Percentiles rank a stretch among this genome's conserved stretches.
Conservation (phyloP, 2,888 invertebrate species). For the Schizaphis graminum region DNA sequence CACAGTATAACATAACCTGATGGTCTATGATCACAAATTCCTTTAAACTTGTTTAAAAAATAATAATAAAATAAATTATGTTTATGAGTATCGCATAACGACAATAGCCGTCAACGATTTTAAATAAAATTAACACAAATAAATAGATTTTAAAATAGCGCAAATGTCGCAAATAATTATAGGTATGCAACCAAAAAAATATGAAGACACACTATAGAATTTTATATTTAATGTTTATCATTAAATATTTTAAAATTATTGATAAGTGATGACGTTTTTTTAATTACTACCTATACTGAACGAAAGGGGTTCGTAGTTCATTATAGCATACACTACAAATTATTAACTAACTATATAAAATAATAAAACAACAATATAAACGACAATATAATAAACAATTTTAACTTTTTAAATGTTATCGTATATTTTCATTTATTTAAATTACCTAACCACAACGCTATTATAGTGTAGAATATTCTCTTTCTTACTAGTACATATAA, state of each 20-base stretch:
- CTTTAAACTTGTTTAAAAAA: not conserved
- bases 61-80: not conserved
- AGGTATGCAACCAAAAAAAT: not conserved
- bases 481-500: too few relatives aligned
- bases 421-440: not conserved
- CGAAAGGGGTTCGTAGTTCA: not conserved
- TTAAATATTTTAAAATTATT: not conserved
- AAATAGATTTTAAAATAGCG: not conserved
- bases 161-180: not conserved
- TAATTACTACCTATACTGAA: not conserved
- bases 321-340: not conserved
- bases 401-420: not conserved
- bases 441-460: too few relatives aligned
- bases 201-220: not conserved
- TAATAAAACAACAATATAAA: not conserved
- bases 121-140: not conserved
- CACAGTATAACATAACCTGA: too few relatives aligned
- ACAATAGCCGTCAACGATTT: not conserved
- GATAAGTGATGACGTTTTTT: too few relatives aligned
- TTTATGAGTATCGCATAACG: not conserved
- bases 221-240: not conserved
- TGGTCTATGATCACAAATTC: not conserved
- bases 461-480: too few relatives aligned
- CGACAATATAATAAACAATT: not conserved
- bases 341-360: not conserved